Base-by-base conservation (phyloP, 2,888 invertebrate species). In the Cyrtodaria siliqua region DNA sequence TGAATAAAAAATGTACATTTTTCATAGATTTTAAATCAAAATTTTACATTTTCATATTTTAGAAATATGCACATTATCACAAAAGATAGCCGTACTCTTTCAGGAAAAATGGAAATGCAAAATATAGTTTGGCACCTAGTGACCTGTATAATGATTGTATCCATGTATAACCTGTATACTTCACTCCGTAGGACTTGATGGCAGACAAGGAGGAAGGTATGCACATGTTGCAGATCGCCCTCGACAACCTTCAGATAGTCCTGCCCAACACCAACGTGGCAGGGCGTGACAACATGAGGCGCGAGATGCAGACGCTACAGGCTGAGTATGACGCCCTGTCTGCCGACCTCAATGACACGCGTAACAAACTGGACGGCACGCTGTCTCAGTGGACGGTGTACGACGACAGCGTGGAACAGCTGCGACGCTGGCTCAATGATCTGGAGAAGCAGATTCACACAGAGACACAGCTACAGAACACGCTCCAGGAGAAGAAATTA, bases 341-440 rank as follows among this genome's bases (percentile, higher is more conserved):
- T 62, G 96, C 96, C 86, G 96, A 96, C 64, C 96, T 98, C 62
- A 94, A 95, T 59, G 96, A 96, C 33, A 84, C 86, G 0, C 84
- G 87, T 64, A 95, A 97, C 68, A 96, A 96, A 86, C 94, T 98
- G 33, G 97, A 97, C 92, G 95, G 96, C 0, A 97, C 97, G 92
- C 95, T 97, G 67, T 96, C 97, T 91, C 97, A 96, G 87, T 98
- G 97, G 98, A 96, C 96, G n/a, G 96, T 97, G 2, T 97, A 97
- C 90, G 97, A 98, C 92, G 97, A 98, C 88, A 96, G 96, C 84
- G 95, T 96, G 14, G 96, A 96, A 67, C 95, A 95, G 56, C 95
- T 98, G 8, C 95, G 96, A 82, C 94, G 94, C 52, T 98, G 98
- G 98, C 92, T 98, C 62, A 94, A 95, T 27, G 94, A 95, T 61